Evolutionary conservation across 2,797 vertebrate species (phyloP).

Genomic region (Macroramphosus scolopax): DNA sequence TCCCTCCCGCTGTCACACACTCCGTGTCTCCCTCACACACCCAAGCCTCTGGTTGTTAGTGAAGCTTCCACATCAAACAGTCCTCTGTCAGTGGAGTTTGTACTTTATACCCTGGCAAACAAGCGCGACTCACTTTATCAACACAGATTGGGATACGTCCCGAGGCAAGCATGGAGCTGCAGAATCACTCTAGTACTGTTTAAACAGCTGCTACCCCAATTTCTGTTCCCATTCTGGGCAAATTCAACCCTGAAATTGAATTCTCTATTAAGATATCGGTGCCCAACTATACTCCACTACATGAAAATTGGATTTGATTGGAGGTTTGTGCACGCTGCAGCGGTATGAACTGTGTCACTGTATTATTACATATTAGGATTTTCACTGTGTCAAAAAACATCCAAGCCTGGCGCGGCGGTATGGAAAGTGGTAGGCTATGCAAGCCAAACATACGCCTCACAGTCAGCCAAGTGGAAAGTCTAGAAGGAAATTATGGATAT

Average conservation of each 20-base stretch:
- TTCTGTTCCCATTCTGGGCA: conserved; percentile 30
- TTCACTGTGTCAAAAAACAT: not conserved
- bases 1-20: conserved; percentile 9
- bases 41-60: conserved; percentile 24
- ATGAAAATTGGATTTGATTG: conserved; percentile 3
- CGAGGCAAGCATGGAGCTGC: conserved; percentile 29
- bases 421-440: conserved; percentile 37
- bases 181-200: conserved; percentile 33
- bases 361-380: too few species aligned
- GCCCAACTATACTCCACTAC: conserved; percentile 11
- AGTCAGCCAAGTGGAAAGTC: conserved; percentile 49
- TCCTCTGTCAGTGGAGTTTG: conserved; percentile 46
- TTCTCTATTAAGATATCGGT: conserved; percentile 10
- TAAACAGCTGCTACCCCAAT: conserved; percentile 42
- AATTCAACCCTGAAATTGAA: conserved; percentile 15
- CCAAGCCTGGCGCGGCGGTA: conserved; percentile 24
- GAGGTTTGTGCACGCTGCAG: conserved; percentile 19
- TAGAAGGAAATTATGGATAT: conserved; percentile 47
- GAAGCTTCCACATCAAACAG: conserved; percentile 40
- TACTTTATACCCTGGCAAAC: conserved; percentile 60
- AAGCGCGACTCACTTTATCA: conserved; percentile 26
- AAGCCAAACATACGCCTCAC: conserved; percentile 45
- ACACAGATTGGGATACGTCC: conserved; percentile 12
- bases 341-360: conserved; percentile 12
- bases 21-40: conserved; percentile 1